Conservation (phyloP, 2,888 invertebrate species). For the Ormia ochracea region DNA sequence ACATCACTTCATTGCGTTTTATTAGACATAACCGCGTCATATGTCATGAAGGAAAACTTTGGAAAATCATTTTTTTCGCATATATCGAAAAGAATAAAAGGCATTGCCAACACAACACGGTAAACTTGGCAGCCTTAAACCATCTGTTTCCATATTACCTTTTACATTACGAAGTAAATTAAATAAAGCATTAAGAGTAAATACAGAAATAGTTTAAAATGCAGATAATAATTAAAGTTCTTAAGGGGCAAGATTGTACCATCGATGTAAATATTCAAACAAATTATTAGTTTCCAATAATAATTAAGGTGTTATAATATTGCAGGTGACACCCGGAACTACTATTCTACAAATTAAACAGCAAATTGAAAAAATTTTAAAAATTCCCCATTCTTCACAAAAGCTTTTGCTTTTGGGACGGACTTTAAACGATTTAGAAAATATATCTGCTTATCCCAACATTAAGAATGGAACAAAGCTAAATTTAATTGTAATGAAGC, state of each 20-base stretch:
- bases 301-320: background rate
- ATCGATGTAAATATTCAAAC: constrained; percentile 79
- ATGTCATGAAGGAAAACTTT: no score
- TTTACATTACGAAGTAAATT: background rate
- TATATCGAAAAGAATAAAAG: no score
- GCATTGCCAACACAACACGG: background rate
- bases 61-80: no score
- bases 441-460: constrained; percentile 82
- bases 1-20: no score
- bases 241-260: constrained; percentile 84
- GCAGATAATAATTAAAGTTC: constrained; percentile 85
- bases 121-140: background rate
- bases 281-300: background rate
- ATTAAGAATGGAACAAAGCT: constrained; percentile 87
- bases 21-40: no score
- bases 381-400: constrained; percentile 83
- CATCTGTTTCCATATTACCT: constrained; percentile 23
- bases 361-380: constrained; percentile 80
- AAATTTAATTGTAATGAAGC: constrained; percentile 83
- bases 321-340: constrained; percentile 79
- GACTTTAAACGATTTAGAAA: constrained; percentile 84
- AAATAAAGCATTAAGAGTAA: no score
- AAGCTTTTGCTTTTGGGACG: constrained; percentile 84
- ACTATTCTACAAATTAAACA: constrained; percentile 84
- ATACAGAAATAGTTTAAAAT: constrained; percentile 75